A percentile compares a stretch with the other conserved stretches of the same genome.
Evolutionary conservation across 2,113 vertebrate species (phyloP).

Genomic region (Petromus typicus): DNA sequence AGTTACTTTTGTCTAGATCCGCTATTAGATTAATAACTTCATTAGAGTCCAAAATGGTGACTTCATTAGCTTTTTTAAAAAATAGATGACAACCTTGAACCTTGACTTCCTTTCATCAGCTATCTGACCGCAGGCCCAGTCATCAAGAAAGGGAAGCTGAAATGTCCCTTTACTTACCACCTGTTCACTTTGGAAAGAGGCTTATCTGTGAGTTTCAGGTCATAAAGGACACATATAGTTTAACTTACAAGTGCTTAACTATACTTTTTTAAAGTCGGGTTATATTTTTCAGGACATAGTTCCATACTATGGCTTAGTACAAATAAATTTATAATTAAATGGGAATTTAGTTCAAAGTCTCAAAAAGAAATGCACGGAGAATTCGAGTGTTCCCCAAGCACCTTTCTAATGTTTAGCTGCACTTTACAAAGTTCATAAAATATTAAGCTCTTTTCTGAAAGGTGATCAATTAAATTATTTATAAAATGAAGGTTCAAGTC

Average conservation of each 20-base stretch:
- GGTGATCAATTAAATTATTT: constrained; percentile 53
- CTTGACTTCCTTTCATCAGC: neutral
- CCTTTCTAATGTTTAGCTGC: neutral
- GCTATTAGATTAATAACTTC: neutral
- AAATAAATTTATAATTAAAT: constrained; percentile 31
- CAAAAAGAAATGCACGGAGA: neutral
- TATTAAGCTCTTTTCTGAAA: constrained; percentile 59
- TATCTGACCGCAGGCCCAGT: neutral
- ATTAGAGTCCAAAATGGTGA: neutral
- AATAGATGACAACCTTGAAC: neutral
- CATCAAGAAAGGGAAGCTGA: neutral
- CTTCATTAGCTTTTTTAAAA: too few species aligned
- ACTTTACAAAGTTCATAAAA: constrained; percentile 62
- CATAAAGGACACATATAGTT: neutral
- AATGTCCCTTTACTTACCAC: neutral
- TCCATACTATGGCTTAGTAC: constrained; percentile 5
- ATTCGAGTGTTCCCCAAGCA: neutral
- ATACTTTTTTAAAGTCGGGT: constrained; percentile 54
- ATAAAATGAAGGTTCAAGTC: neutral
- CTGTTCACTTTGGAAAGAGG: neutral
- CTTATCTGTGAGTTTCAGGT: constrained; percentile 8
- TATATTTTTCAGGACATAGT: constrained; percentile 1
- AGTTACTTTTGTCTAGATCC: neutral
- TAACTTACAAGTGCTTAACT: constrained; percentile 9
- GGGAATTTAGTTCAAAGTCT: constrained; percentile 14